Percentiles rank a stretch among this genome's conserved stretches.
phyloP scores from a whole-genome alignment of 2,113 vertebrate genomes.

The Tympanuchus pallidicinctus region DNA sequence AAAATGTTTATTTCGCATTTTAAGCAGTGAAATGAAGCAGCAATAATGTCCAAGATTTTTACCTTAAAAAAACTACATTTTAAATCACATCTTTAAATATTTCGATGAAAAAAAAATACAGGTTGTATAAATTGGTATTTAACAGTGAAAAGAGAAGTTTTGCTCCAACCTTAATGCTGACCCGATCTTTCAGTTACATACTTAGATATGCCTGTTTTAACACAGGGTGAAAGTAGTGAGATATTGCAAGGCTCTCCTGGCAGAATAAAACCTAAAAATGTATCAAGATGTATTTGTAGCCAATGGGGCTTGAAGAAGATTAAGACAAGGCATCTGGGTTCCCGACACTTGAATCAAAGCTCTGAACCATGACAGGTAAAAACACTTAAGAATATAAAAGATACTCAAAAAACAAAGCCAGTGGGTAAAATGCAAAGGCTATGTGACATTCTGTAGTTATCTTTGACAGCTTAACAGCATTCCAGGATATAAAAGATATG shows the following conservation, averaged over 20 bases:
- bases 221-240: neutral
- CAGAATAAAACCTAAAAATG: neutral
- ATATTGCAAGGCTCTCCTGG: neutral
- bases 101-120: neutral
- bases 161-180: neutral
- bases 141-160: neutral
- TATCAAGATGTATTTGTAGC: neutral
- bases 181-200: neutral
- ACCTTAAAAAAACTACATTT: neutral
- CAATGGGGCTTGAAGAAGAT: neutral
- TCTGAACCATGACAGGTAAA: slow-evolving; percentile 5
- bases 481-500: neutral
- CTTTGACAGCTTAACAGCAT: slow-evolving; percentile 13
- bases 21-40: neutral
- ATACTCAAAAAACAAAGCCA: neutral
- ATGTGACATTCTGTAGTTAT: neutral
- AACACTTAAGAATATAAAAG: neutral
- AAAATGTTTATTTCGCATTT: neutral
- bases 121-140: neutral
- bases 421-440: neutral
- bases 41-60: neutral
- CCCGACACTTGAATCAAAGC: slow-evolving; percentile 17
- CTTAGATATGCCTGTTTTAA: neutral
- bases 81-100: neutral
- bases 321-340: neutral